These are phyloP conservation scores for Coptotermes formosanus DNA, from an alignment of 1,140 invertebrate species.

Conservation along the genomic window DNA sequence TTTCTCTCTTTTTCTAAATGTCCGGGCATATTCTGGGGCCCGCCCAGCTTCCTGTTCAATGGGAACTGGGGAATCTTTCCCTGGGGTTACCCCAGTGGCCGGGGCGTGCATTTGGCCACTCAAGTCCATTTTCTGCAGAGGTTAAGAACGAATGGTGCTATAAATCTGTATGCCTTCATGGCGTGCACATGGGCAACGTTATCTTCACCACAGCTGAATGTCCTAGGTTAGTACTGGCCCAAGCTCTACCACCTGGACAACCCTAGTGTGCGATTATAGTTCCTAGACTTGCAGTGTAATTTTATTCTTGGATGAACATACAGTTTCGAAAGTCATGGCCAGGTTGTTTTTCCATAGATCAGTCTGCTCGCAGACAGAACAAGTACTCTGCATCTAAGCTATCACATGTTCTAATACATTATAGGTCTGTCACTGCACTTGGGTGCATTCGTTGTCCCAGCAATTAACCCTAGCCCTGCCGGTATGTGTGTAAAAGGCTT, in stretches of 20 bases:
- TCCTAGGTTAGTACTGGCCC: too few species aligned
- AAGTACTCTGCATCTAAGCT: not conserved
- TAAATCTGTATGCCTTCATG: too few species aligned
- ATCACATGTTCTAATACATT: not conserved
- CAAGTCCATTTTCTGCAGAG: too few species aligned
- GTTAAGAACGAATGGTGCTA: too few species aligned
- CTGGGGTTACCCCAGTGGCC: too few species aligned
- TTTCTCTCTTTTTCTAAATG: too few species aligned
- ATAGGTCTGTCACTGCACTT: not conserved
- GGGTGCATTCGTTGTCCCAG: not conserved
- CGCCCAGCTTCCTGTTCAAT: too few species aligned
- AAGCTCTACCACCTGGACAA: not conserved
- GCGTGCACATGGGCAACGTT: too few species aligned
- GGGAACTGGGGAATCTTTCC: too few species aligned
- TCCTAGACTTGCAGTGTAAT: not conserved
- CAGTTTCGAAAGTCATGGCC: not conserved
- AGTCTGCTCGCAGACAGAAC: not conserved
- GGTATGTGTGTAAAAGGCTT: not conserved
- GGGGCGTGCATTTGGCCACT: too few species aligned
- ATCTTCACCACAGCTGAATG: too few species aligned
- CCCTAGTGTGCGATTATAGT: not conserved
- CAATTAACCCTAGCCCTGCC: fast-evolving
- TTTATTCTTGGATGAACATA: not conserved
- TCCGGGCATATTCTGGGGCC: too few species aligned
- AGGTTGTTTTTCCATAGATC: not conserved